Conservation (phyloP, 2,113 vertebrate species). For the Mohoua ochrocephala region DNA sequence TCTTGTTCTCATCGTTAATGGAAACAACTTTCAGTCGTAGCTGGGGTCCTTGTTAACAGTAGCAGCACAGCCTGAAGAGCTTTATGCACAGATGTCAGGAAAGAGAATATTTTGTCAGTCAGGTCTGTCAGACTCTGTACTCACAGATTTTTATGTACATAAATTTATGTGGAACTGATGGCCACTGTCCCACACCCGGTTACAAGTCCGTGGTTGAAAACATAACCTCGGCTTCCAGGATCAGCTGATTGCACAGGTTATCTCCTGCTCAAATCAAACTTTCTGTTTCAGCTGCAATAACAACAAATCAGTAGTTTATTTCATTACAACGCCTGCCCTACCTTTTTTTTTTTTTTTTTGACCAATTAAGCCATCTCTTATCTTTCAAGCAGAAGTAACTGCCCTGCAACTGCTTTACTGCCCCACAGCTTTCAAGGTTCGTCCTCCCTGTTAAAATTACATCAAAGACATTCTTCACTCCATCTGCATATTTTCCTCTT, state of each 20-base stretch:
- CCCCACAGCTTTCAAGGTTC: background rate
- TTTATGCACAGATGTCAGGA: background rate
- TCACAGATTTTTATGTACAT: background rate
- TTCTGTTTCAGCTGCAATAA: background rate
- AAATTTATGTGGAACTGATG: background rate
- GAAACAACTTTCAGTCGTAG: background rate
- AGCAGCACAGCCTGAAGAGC: background rate
- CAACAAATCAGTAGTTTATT: background rate
- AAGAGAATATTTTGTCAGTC: background rate
- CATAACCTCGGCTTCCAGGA: rapidly evolving
- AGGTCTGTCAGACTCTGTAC: background rate
- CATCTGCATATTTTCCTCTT: background rate
- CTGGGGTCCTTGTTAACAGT: background rate
- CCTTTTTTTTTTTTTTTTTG: background rate
- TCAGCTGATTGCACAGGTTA: background rate
- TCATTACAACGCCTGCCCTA: background rate
- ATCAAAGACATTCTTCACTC: background rate
- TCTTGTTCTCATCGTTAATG: background rate
- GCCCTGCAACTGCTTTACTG: background rate
- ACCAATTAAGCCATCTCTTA: background rate
- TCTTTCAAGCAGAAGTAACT: background rate
- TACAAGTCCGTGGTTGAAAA: background rate
- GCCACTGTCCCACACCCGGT: background rate
- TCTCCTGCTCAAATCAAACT: background rate
- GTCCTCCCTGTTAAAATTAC: background rate